These are phyloP conservation scores for Gymnothorax javanicus DNA, from an alignment of 2,797 vertebrate species.

Conservation along the genomic window DNA sequence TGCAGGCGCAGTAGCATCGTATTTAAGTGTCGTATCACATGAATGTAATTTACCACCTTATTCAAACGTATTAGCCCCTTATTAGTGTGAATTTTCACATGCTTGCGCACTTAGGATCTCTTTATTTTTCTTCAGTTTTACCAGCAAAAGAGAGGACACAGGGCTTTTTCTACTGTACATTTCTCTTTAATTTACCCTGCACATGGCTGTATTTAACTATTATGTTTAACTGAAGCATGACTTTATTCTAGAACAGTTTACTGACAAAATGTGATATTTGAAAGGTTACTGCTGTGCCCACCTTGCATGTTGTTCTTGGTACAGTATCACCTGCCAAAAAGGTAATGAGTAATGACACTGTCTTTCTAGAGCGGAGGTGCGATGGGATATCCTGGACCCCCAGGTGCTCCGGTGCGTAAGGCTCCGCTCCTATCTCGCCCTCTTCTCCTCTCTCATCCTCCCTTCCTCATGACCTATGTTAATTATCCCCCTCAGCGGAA, in stretches of 20 bases:
- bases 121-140: background rate
- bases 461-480: background rate
- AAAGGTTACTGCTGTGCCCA: background rate
- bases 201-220: background rate
- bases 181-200: background rate
- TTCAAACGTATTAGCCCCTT: too few relatives aligned
- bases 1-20: too few relatives aligned
- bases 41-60: too few relatives aligned
- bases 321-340: background rate
- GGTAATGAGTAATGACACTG: conserved; percentile 31
- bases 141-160: background rate
- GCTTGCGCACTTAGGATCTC: too few relatives aligned
- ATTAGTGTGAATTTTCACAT: too few relatives aligned
- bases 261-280: background rate
- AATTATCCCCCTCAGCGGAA: background rate
- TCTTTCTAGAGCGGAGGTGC: conserved; percentile 79
- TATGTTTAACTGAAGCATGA: background rate
- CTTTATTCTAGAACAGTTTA: background rate
- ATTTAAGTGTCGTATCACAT: too few relatives aligned
- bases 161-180: background rate
- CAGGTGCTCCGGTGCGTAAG: conserved; percentile 86
- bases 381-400: conserved; percentile 82
- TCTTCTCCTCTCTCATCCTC: background rate
- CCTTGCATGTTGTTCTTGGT: background rate
- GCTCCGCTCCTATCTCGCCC: background rate